Conservation (phyloP, 2,888 invertebrate species). For the Drosophila kanekoi region DNA sequence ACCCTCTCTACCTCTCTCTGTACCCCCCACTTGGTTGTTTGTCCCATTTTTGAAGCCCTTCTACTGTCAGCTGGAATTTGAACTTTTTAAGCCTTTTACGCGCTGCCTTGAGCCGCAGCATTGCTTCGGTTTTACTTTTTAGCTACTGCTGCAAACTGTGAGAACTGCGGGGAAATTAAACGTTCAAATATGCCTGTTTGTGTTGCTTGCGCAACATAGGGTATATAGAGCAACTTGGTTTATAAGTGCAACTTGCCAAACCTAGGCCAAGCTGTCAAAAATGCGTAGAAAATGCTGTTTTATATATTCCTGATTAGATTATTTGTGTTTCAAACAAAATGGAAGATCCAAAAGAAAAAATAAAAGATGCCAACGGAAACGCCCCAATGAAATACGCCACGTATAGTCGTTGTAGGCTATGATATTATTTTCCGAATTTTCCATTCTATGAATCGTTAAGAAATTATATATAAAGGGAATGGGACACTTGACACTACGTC, state of each 20-base stretch:
- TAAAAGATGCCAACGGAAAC: too few species aligned
- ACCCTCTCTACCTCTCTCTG: background rate
- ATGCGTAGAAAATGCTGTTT: too few species aligned
- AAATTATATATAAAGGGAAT: too few species aligned
- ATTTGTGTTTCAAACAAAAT: too few species aligned
- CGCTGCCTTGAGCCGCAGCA: slow-evolving; percentile 73
- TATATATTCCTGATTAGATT: too few species aligned
- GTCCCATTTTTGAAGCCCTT: slow-evolving; percentile 58
- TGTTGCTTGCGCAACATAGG: slow-evolving; percentile 13
- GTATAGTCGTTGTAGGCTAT: too few species aligned
- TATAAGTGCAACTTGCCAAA: background rate
- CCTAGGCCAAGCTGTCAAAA: too few species aligned
- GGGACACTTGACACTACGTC: too few species aligned
- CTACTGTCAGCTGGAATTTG: slow-evolving; percentile 78
- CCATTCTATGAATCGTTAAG: too few species aligned
- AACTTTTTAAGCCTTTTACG: slow-evolving; percentile 82
- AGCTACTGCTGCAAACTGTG: slow-evolving; percentile 29
- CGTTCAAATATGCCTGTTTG: slow-evolving; percentile 54
- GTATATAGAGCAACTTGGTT: slow-evolving; percentile 8
- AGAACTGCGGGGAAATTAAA: slow-evolving; percentile 6
- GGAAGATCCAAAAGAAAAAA: too few species aligned
- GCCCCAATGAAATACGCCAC: too few species aligned
- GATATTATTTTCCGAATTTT: too few species aligned
- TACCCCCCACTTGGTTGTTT: slow-evolving; percentile 17
- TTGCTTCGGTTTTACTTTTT: slow-evolving; percentile 62